phyloP scores from a whole-genome alignment of 2,797 vertebrate species.

The Danio tinwini region DNA sequence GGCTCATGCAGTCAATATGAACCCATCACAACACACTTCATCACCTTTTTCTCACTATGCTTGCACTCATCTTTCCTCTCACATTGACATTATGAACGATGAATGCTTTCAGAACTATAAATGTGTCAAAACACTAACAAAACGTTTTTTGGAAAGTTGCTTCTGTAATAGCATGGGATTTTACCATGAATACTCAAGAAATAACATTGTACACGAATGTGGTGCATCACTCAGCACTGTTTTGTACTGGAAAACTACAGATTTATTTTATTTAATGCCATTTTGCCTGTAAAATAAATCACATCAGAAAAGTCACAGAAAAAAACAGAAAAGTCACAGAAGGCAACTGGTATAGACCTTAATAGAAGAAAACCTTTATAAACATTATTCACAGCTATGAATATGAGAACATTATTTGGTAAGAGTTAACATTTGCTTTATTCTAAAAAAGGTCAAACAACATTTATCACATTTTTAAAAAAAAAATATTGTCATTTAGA shows the following conservation, averaged over 20 bases:
- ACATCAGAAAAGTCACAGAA: too few relatives aligned
- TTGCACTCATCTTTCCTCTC: conserved; percentile 6
- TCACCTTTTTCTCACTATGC: not conserved
- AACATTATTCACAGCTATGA: too few relatives aligned
- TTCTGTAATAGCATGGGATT: not conserved
- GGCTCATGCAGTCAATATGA: conserved; percentile 12
- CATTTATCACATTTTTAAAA: too few relatives aligned
- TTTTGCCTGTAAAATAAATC: too few relatives aligned
- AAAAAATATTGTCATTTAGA: too few relatives aligned
- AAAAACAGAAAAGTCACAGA: too few relatives aligned
- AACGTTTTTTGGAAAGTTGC: not conserved
- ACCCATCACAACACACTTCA: conserved; percentile 6
- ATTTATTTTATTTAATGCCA: too few relatives aligned
- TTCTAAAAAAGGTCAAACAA: too few relatives aligned
- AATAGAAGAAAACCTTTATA: too few relatives aligned
- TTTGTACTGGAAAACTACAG: not conserved
- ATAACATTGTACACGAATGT: not conserved
- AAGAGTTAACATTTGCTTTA: too few relatives aligned
- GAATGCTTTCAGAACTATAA: conserved; percentile 3
- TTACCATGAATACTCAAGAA: not conserved
- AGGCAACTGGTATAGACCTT: too few relatives aligned
- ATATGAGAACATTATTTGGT: too few relatives aligned
- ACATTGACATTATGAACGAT: conserved; percentile 10
- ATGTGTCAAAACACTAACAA: not conserved
- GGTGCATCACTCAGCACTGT: not conserved